Percentiles rank a stretch among this genome's conserved stretches.
Conservation (phyloP, 2,113 vertebrate genomes). For the Mesembrinibis cayennensis region DNA sequence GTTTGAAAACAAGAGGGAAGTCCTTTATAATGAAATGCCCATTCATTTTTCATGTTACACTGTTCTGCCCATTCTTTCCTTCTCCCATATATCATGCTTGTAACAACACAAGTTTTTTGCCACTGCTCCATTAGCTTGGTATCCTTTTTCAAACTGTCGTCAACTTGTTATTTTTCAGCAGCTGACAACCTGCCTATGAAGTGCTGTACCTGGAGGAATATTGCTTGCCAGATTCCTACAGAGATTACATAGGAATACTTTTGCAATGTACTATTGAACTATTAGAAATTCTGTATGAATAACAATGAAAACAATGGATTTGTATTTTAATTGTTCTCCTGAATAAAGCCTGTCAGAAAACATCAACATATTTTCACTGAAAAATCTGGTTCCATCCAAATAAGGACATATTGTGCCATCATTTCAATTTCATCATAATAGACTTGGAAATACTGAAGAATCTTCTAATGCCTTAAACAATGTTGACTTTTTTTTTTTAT, state of each 20-base stretch:
- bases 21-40: slow-evolving; percentile 46
- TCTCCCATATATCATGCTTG: slow-evolving; percentile 53
- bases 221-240: background rate
- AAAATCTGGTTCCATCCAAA: background rate
- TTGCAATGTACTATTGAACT: background rate
- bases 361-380: background rate
- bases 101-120: slow-evolving; percentile 51
- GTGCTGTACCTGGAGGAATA: background rate
- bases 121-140: slow-evolving; percentile 45
- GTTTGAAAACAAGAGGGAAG: slow-evolving; percentile 18
- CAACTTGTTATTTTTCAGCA: slow-evolving; percentile 35
- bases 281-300: background rate
- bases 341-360: background rate
- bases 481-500: background rate
- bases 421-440: background rate
- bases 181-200: slow-evolving; percentile 30
- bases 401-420: background rate
- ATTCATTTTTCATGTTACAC: slow-evolving; percentile 50
- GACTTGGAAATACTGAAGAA: background rate
- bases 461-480: background rate
- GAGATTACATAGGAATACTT: slow-evolving; percentile 1
- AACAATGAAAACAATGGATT: background rate
- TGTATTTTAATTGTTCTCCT: background rate
- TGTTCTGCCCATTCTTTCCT: slow-evolving; percentile 18
- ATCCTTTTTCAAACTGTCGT: slow-evolving; percentile 52